These are phyloP conservation scores for Selene dorsalis DNA, from an alignment of 2,797 vertebrate species.

Conservation along the genomic window DNA sequence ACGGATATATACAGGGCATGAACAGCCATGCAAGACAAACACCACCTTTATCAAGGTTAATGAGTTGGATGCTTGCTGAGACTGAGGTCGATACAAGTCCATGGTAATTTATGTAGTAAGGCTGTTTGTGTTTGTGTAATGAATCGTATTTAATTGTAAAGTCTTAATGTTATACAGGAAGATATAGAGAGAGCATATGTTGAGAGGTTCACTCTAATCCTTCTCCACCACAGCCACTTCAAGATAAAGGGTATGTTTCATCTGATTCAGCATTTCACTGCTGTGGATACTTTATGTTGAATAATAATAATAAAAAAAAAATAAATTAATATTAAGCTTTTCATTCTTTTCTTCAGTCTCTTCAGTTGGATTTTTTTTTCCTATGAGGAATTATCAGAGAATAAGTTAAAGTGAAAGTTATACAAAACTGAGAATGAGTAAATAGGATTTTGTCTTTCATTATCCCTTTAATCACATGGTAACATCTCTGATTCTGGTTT, in stretches of 20 bases:
- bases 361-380: background rate
- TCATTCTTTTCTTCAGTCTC: constrained; percentile 3
- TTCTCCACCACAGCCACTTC: constrained; percentile 19
- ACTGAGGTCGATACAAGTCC: constrained; percentile 18
- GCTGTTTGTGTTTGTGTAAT: constrained; percentile 27
- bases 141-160: constrained; percentile 49
- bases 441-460: too few species aligned
- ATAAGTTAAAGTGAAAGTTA: background rate
- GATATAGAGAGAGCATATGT: constrained; percentile 16
- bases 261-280: constrained; percentile 51
- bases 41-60: constrained; percentile 11
- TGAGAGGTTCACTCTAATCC: constrained; percentile 35
- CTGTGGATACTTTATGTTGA: constrained; percentile 52
- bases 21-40: constrained; percentile 7
- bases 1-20: background rate
- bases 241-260: constrained; percentile 40
- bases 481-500: too few species aligned
- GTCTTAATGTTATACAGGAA: constrained; percentile 38
- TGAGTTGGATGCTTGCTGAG: constrained; percentile 10
- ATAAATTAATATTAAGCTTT: constrained; percentile 6
- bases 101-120: background rate
- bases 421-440: too few species aligned
- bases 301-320: constrained; percentile 46
- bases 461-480: too few species aligned
- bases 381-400: background rate